Evolutionary conservation across 1,140 invertebrate genomes (phyloP), one percentile per base, ranked within the genome.

Genomic region (Ditylenchus dipsaci): DNA sequence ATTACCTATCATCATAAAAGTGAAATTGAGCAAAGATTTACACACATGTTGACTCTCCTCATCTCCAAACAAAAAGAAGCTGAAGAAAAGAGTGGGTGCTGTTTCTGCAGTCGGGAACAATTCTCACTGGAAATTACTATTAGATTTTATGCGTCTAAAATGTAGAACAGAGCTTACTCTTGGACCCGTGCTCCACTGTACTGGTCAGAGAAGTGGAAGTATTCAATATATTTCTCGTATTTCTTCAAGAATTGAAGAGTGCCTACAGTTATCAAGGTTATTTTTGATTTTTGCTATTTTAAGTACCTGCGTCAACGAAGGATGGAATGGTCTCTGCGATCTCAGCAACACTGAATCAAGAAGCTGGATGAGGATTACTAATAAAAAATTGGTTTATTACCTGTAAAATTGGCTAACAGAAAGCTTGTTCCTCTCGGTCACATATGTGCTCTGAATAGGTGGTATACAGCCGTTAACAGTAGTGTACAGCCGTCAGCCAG

Each of bases 161-260:
- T 43, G 33, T 38, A 15, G 3, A 15, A 65, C 21, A 7, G 17
- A 57, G 87, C 89, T 88, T 86, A 91, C 89, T 96, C 93, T 80
- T 90, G 89, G 80, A 90, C 88, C 84, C 94, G 93, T 7, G 88
- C 87, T 49, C 95, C 85, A 23, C 61, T 65, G 85, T 89, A 97
- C 82, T 95, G 91, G 86, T 99, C 95, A 66, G 93, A 95, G 79
- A 98, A 89, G 85, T 98, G 94, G 84, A 99, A 91, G 84, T 90
- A 97, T 83, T 98, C 94, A 76, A 99, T 88, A 78, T 89, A 86
- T 69, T 89, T 87, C 73, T 90, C 87, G 86, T 91, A 94, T 85
- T 91, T 93, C 69, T 89, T 88, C 68, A 97, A 86, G 58, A 91
- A 88, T 72, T 90, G 87, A 61, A 82, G 76, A 33, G 86, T 78